These are phyloP conservation scores for Lapara coniferarum DNA, from an alignment of 2,888 invertebrate genomes.

Conservation along the genomic window DNA sequence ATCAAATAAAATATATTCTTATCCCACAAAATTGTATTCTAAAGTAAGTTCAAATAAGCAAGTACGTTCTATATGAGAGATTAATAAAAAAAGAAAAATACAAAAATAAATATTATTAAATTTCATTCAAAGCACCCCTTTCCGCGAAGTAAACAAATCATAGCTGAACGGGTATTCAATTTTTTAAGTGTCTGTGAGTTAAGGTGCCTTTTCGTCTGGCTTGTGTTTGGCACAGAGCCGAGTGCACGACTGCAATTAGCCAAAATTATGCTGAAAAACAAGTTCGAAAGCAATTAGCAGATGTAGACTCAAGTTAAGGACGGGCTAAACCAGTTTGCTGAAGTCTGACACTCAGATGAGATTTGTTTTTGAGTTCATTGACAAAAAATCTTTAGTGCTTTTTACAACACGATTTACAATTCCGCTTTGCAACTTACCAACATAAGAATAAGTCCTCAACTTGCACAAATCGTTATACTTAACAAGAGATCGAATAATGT, in stretches of 20 bases:
- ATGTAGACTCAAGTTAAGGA: constrained; percentile 71
- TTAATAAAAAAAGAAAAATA: neutral
- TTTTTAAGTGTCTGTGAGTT: constrained; percentile 59
- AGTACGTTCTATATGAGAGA: neutral
- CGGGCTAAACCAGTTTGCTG: constrained; percentile 61
- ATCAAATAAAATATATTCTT: too few relatives aligned
- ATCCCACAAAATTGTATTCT: too few relatives aligned
- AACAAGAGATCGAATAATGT: neutral
- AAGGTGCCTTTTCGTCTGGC: constrained; percentile 61
- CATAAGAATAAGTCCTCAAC: constrained; percentile 6
- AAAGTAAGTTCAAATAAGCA: neutral
- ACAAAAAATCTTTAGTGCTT: constrained; percentile 33
- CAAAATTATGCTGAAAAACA: constrained; percentile 80
- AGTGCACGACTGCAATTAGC: constrained; percentile 77
- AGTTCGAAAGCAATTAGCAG: constrained; percentile 79
- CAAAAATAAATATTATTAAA: neutral
- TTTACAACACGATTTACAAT: constrained; percentile 30
- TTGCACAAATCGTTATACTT: constrained; percentile 7
- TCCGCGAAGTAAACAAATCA: constrained; percentile 41
- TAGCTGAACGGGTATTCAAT: constrained; percentile 38
- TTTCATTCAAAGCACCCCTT: constrained; percentile 3
- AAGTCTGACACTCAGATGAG: constrained; percentile 52
- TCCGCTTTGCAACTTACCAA: constrained; percentile 13
- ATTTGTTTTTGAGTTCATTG: constrained; percentile 55
- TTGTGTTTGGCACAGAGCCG: constrained; percentile 66